Evolutionary conservation across 1,140 invertebrate species (phyloP).

Genomic region (Drosophila busckii): DNA sequence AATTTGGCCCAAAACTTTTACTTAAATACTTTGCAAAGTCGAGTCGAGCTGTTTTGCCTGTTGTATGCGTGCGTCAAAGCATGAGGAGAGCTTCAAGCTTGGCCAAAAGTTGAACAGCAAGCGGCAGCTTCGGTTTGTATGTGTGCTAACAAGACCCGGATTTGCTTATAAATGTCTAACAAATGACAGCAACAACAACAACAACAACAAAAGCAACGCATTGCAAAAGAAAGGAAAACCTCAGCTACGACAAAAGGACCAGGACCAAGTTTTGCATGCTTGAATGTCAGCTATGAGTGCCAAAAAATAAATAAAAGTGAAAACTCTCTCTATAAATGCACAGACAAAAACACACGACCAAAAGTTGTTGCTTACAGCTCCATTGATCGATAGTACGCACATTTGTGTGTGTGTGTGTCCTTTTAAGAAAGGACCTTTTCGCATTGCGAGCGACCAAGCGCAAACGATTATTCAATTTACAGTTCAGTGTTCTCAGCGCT

Average conservation of each 20-base stretch:
- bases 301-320: conserved; percentile 9
- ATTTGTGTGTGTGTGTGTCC: conserved; percentile 19
- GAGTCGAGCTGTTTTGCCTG: background rate
- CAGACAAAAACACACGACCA: background rate
- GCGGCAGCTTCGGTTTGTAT: conserved; percentile 26
- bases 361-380: conserved; percentile 31
- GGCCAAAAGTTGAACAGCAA: conserved; percentile 47
- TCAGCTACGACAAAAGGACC: conserved; percentile 22
- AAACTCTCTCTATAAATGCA: conserved; percentile 8
- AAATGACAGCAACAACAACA: conserved; percentile 44
- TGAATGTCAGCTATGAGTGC: conserved; percentile 6
- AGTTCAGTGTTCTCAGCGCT: conserved; percentile 4
- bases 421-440: conserved; percentile 69
- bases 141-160: conserved; percentile 56
- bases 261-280: conserved; percentile 52
- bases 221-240: background rate
- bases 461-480: conserved; percentile 76
- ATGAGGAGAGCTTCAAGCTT: conserved; percentile 47
- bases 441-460: conserved; percentile 56
- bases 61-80: background rate
- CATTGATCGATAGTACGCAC: conserved; percentile 62
- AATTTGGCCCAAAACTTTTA: conserved; percentile 28
- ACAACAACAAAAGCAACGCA: conserved; percentile 19
- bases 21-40: conserved; percentile 61
- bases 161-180: conserved; percentile 72